Evolutionary conservation across 2,797 vertebrate genomes (phyloP).

Genomic region (Acanthopagrus latus): DNA sequence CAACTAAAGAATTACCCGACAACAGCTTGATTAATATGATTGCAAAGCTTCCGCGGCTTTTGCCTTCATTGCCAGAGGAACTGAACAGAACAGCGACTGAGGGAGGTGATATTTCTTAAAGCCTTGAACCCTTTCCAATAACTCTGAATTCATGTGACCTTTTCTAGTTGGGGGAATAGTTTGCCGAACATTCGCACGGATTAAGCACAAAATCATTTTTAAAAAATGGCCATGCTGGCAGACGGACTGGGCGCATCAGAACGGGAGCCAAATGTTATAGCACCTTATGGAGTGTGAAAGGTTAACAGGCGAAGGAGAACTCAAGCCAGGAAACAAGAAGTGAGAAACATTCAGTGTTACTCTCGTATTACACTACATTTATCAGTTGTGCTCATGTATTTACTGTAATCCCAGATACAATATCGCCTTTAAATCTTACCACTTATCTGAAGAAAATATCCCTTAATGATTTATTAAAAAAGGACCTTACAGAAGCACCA

Average conservation of each 20-base stretch:
- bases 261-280: constrained; percentile 76
- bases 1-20: not conserved
- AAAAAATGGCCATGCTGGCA: constrained; percentile 60
- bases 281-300: constrained; percentile 82
- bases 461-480: constrained; percentile 7
- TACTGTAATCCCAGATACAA: too few species aligned
- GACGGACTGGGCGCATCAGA: constrained; percentile 62
- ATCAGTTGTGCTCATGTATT: not conserved
- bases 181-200: constrained; percentile 68
- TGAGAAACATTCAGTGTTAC: constrained; percentile 18
- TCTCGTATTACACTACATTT: not conserved
- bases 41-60: constrained; percentile 8
- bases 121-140: constrained; percentile 81
- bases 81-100: constrained; percentile 48
- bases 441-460: not conserved
- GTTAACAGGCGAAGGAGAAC: constrained; percentile 68
- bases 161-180: constrained; percentile 72
- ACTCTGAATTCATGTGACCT: constrained; percentile 82
- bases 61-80: constrained; percentile 42
- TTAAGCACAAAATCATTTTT: constrained; percentile 82
- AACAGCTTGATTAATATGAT: constrained; percentile 40
- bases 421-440: too few species aligned
- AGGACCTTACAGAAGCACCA: not conserved
- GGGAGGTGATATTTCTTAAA: constrained; percentile 77
- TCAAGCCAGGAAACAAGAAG: constrained; percentile 37